These are phyloP conservation scores for Anolis carolinensis DNA, from an alignment of 2,113 vertebrate genomes.

Conservation along the genomic window DNA sequence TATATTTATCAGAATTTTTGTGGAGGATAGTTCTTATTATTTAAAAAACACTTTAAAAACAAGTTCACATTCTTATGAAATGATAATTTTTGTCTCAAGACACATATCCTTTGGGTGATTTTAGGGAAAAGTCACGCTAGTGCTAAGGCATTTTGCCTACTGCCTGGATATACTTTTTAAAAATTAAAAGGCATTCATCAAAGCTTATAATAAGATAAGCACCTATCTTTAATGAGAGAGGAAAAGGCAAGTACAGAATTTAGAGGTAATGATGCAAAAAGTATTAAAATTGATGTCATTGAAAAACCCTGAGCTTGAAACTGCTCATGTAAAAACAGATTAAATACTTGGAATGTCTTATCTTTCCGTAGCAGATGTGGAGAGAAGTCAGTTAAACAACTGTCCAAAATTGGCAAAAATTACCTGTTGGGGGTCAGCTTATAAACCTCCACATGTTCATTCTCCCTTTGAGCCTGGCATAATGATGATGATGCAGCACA, in stretches of 20 bases:
- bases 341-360: background rate
- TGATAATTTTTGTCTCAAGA: background rate
- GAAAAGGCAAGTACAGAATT: background rate
- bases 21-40: background rate
- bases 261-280: background rate
- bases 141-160: background rate
- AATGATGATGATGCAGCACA: too few species aligned
- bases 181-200: background rate
- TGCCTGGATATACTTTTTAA: background rate
- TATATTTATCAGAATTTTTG: background rate
- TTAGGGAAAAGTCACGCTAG: background rate
- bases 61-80: constrained; percentile 23
- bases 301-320: constrained; percentile 10
- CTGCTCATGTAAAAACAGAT: background rate
- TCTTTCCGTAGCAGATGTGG: background rate
- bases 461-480: background rate
- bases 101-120: background rate
- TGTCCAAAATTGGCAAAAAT: rapidly evolving
- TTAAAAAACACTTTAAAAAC: background rate
- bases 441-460: rapidly evolving
- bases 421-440: background rate
- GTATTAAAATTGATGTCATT: background rate
- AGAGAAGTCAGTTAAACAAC: background rate
- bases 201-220: background rate
- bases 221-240: background rate